Conservation (phyloP, 2,888 invertebrate species). For the Sussaba pulchella region DNA sequence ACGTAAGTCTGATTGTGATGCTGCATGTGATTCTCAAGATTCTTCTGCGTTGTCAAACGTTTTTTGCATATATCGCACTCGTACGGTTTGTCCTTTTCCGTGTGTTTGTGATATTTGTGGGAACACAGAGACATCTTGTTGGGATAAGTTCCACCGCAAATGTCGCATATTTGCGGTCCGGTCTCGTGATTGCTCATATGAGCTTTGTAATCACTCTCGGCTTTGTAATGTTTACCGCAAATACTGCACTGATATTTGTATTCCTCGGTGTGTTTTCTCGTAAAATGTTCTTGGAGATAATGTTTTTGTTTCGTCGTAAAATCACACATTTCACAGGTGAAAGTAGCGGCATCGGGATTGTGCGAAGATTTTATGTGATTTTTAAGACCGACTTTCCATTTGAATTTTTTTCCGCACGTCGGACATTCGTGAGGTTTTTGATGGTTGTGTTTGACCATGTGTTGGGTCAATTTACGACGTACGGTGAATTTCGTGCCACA, state of each 20-base stretch:
- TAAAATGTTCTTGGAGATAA: slow-evolving; percentile 63
- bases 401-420: slow-evolving; percentile 69
- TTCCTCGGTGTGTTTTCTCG: slow-evolving; percentile 65
- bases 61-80: slow-evolving; percentile 66
- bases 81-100: slow-evolving; percentile 56
- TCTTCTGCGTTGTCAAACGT: slow-evolving; percentile 27
- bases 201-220: slow-evolving; percentile 61
- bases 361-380: slow-evolving; percentile 66
- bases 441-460: slow-evolving; percentile 64
- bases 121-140: slow-evolving; percentile 66
- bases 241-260: slow-evolving; percentile 54
- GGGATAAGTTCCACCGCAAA: slow-evolving; percentile 49
- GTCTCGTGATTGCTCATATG: slow-evolving; percentile 65
- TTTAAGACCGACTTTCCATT: slow-evolving; percentile 65
- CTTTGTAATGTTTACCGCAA: slow-evolving; percentile 48
- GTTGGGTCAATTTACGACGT: slow-evolving; percentile 60
- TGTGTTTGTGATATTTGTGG: slow-evolving; percentile 67
- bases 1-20: slow-evolving; percentile 65
- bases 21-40: slow-evolving; percentile 59
- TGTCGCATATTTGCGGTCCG: slow-evolving; percentile 66
- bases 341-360: slow-evolving; percentile 65
- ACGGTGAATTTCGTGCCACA: slow-evolving; percentile 48
- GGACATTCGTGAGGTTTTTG: slow-evolving; percentile 65
- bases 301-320: slow-evolving; percentile 62
- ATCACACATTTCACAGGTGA: slow-evolving; percentile 65